Evolutionary conservation across 1,140 invertebrate species (phyloP), one percentile per base, ranked within the genome.

Genomic region (Drosophila rhopaloa): DNA sequence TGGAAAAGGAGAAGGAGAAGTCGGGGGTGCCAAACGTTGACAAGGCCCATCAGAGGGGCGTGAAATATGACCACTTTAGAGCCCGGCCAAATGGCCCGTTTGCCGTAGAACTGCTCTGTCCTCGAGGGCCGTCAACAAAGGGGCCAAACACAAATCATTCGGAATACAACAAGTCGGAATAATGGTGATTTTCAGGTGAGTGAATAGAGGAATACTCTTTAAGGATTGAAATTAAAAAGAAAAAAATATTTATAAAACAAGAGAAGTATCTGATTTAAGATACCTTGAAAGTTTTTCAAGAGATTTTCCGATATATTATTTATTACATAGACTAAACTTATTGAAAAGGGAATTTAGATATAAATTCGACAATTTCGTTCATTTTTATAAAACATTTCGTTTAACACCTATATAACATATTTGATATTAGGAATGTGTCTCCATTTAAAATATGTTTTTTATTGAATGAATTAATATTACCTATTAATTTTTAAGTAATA

Each of bases 11-110:
- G 13, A 8, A 13, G 19, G 10, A 8, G 27, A 9, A 48, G 56
- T 41, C 19, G 43, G 16, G 55, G 55, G 53, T 50, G 24, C 46
- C 37, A 32, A 46, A 68, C 78, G 77, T 76, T 80, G 78, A 80
- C 78, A 80, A 76, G 78, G 71, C 78, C 78, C 79, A 81, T 80
- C 79, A 80, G 62, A 81, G 59, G 78, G 53, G 71, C 63, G 73
- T 80, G 78, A 80, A 76, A 76, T 80, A 80, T 80, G 63, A 63
- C 71, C 71, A 71, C 78, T 80, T 78, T 59, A 55, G 48, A 63
- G 63, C 50, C 41, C 63, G 56, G 71, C 63, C 57, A 81, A 80
- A 80, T 81, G 78, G 78, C 40, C 63, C 72, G 47, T 66, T 68
- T 53, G 60, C 68, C 40, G 35, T 71, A 13, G 67, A 37, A 37